phyloP scores from a whole-genome alignment of 2,797 vertebrate species.

The Ctenochaetus hawaiiensis region DNA sequence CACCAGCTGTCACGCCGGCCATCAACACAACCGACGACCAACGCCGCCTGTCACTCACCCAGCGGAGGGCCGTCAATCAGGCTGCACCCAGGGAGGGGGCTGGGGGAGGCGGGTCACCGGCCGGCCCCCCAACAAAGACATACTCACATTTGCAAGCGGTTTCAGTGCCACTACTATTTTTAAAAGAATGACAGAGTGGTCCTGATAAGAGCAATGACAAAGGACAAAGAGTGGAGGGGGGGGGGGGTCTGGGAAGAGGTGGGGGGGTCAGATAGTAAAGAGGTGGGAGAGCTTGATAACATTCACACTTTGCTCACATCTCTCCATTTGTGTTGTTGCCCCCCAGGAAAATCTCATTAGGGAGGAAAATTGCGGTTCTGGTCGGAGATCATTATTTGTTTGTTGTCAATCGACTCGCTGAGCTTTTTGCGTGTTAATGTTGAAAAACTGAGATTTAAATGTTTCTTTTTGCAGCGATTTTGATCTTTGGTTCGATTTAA shows the following conservation, averaged over 20 bases:
- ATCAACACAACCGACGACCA: constrained; percentile 72
- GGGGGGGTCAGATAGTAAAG: constrained; percentile 74
- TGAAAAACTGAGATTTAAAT: no score
- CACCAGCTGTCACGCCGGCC: constrained; percentile 78
- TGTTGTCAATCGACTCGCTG: constrained; percentile 34
- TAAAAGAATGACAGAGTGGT: constrained; percentile 86
- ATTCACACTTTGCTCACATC: constrained; percentile 84
- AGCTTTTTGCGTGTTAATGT: constrained; percentile 24
- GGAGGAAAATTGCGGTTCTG: constrained; percentile 59
- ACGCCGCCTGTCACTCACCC: constrained; percentile 87
- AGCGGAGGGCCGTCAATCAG: constrained; percentile 86
- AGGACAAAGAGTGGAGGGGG: constrained; percentile 76
- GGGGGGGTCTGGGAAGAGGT: constrained; percentile 65
- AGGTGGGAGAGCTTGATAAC: constrained; percentile 86
- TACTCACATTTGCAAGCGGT: constrained; percentile 85
- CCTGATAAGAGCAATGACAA: constrained; percentile 87
- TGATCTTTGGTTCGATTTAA: background rate
- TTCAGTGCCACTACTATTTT: constrained; percentile 76
- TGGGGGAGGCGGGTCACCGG: constrained; percentile 69
- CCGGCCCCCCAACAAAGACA: constrained; percentile 84
- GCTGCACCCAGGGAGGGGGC: constrained; percentile 79
- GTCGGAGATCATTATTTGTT: constrained; percentile 44
- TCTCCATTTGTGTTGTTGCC: constrained; percentile 80
- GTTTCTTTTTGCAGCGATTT: background rate
- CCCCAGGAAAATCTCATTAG: constrained; percentile 83